Base-by-base conservation (phyloP, 2,113 vertebrate species). In the Chlamydotis undulata region DNA sequence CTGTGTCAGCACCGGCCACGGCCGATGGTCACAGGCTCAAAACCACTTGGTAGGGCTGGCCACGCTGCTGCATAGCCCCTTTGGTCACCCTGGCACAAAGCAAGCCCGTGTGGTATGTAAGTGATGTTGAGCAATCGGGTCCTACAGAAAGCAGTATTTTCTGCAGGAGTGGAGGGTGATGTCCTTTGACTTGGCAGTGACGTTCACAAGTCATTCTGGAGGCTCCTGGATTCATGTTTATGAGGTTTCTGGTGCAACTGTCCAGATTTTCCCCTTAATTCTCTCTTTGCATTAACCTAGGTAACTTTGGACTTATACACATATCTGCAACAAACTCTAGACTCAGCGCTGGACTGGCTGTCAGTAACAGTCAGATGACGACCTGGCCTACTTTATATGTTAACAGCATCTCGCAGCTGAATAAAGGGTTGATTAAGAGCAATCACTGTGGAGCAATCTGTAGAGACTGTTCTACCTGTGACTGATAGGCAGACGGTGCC, bases 381-480 rank as follows among this genome's bases (percentile, higher is more conserved):
- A 23, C 52, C 85, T 78, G 64, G 53, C 85, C 92, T 93, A 65
- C 56, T 94, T 88, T 64, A 28, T 50, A 95, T 80, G 82, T 88
- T 80, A 95, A 43, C 84, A 81, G 90, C 56, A 77, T 50, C 92
- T 90, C 0, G 0, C 52, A 86, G 92, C 79, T 94, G 85, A 96
- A 96, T 86, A 77, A 92, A 92, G 19, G 43, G 47, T 64, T 97
- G 96, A 94, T 96, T 77, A 88, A 92, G 88, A 95, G 83, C 64
- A 75, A 83, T 67, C 82, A 83, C 59, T 70, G 67, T 12, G 63
- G 37, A 94, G 87, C 60, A 70, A 35, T 83, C 92, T 81, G 53
- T 64, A 57, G 78, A 88, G 84, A 94, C 79, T 69, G n/a, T 80
- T 87, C 81, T 77, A 37, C 78, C 67, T 88, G 59, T 83, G 74